These are phyloP conservation scores for Platycnemis pennipes DNA, from an alignment of 2,888 invertebrate species.

Conservation along the genomic window DNA sequence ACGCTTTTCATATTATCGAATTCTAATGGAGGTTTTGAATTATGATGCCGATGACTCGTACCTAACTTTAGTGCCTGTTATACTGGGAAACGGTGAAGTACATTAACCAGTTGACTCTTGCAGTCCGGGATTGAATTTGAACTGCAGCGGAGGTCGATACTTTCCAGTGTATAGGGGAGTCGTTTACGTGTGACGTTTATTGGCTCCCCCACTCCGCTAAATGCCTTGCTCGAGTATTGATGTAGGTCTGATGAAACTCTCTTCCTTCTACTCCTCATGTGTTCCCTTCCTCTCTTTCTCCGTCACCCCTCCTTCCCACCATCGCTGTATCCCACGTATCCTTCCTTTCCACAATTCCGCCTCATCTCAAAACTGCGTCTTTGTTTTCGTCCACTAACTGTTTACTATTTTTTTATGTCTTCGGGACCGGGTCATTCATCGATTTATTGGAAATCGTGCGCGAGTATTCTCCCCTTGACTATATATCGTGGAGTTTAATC, in stretches of 20 bases:
- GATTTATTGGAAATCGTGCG: not conserved
- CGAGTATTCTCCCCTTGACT: not conserved
- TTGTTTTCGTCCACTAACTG: not conserved
- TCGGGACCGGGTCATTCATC: not conserved
- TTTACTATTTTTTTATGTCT: not conserved
- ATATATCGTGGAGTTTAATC: not conserved
- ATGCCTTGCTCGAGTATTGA: not conserved
- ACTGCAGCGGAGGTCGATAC: not conserved
- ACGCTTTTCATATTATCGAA: too few species aligned
- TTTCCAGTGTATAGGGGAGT: not conserved
- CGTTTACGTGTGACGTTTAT: not conserved
- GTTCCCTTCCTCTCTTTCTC: too few species aligned
- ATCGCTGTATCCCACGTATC: not conserved
- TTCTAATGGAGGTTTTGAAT: too few species aligned
- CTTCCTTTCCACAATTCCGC: not conserved
- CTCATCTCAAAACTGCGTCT: not conserved
- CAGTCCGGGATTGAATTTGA: not conserved
- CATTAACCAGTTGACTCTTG: not conserved
- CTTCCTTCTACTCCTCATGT: not conserved
- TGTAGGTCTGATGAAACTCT: not conserved
- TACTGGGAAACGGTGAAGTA: not conserved
- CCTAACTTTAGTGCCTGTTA: too few species aligned
- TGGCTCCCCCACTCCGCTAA: not conserved
- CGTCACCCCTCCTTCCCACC: not conserved
- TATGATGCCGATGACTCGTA: too few species aligned